Evolutionary conservation across 2,113 vertebrate species (phyloP).

Genomic region (Psophia crepitans): DNA sequence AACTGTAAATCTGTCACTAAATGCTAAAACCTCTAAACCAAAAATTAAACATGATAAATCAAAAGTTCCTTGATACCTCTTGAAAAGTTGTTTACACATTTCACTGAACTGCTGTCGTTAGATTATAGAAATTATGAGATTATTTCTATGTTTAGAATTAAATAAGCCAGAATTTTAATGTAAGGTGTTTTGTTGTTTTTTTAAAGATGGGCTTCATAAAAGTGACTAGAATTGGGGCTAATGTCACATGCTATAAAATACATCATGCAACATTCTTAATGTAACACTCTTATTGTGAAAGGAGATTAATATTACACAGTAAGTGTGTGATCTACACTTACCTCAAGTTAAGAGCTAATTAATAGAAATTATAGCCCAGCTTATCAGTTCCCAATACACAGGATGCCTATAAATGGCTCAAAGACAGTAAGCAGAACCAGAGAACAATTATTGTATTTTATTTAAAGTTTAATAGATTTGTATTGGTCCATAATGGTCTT

Average conservation of each 20-base stretch:
- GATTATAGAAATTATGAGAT: neutral
- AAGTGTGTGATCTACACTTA: neutral
- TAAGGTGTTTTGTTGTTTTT: neutral
- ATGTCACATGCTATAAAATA: neutral
- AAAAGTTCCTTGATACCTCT: neutral
- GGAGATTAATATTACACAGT: neutral
- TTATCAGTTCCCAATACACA: neutral
- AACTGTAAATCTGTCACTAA: neutral
- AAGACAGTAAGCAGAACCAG: neutral
- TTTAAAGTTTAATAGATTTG: neutral
- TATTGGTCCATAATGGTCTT: neutral
- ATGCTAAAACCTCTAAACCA: neutral
- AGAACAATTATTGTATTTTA: neutral
- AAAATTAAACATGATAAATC: neutral
- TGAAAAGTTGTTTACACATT: neutral
- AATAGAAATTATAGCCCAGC: neutral
- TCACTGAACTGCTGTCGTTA: neutral
- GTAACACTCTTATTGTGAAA: neutral
- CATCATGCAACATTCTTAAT: neutral
- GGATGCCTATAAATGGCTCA: neutral
- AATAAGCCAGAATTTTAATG: neutral
- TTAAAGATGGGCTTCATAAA: rapidly evolving
- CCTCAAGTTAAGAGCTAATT: neutral
- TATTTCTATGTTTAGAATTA: neutral
- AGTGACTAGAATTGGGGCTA: neutral